Percentiles rank a stretch among this genome's conserved stretches.
Evolutionary conservation across 2,113 vertebrate genomes (phyloP).

Genomic region (Pachyramphus minor): DNA sequence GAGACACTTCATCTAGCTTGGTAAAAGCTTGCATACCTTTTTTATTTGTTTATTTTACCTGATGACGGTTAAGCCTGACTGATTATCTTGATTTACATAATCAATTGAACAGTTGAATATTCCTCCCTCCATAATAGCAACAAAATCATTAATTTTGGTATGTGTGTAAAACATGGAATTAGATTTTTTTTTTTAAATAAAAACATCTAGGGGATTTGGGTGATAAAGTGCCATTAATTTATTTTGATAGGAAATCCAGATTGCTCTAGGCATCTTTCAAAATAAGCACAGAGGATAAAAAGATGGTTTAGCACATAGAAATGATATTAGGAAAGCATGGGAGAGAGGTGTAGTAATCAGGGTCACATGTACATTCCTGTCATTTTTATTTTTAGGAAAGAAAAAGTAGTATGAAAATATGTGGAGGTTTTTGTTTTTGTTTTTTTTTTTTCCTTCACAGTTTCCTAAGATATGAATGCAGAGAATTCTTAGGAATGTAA

Average conservation of each 20-base stretch:
- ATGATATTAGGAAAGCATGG: neutral
- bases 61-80: neutral
- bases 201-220: neutral
- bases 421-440: neutral
- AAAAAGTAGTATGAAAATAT: neutral
- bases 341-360: neutral
- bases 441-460: too few species aligned
- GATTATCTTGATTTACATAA: neutral
- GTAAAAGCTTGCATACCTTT: neutral
- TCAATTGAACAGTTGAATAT: neutral
- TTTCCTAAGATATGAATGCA: neutral
- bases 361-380: neutral
- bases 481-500: neutral
- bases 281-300: neutral
- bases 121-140: neutral
- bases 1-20: neutral
- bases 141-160: neutral
- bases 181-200: neutral
- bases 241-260: neutral
- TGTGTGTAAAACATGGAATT: neutral
- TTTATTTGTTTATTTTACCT: neutral
- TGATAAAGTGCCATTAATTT: neutral
- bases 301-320: neutral
- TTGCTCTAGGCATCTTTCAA: neutral
- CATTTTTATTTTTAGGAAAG: neutral